Percentiles rank a stretch among this genome's conserved stretches.
These are phyloP conservation scores for Gymnorhina tibicen DNA, from an alignment of 2,113 vertebrate species.

Conservation along the genomic window DNA sequence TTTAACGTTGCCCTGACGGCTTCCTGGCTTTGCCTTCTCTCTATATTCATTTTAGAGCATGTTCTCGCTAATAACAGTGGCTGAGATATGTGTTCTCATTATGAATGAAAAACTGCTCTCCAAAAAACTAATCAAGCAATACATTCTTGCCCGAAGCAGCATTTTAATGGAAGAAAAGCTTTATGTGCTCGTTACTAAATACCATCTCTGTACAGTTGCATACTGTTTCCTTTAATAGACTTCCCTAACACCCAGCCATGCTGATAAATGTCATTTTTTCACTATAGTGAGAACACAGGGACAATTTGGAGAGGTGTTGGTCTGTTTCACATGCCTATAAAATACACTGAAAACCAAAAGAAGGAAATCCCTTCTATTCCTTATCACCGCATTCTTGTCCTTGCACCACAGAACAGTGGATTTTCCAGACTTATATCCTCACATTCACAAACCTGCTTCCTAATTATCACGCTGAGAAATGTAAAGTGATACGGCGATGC, in stretches of 20 bases:
- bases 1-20: neutral
- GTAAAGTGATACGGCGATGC: neutral
- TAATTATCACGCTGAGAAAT: neutral
- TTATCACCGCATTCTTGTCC: neutral
- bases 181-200: neutral
- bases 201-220: neutral
- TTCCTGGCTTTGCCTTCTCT: neutral
- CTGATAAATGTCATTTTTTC: constrained; percentile 19
- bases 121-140: constrained; percentile 32
- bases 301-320: neutral
- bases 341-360: neutral
- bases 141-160: constrained; percentile 3
- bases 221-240: neutral
- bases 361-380: neutral
- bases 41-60: neutral
- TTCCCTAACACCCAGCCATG: neutral
- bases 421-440: neutral
- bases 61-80: neutral
- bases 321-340: neutral
- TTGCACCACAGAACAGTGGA: neutral
- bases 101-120: constrained; percentile 47
- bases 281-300: neutral
- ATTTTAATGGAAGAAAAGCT: constrained; percentile 28
- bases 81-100: constrained; percentile 9
- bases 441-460: neutral